A percentile compares a stretch with the other conserved stretches of the same genome.
Evolutionary conservation across 1,140 invertebrate genomes (phyloP).

Genomic region (Drosophila kanapiae): DNA sequence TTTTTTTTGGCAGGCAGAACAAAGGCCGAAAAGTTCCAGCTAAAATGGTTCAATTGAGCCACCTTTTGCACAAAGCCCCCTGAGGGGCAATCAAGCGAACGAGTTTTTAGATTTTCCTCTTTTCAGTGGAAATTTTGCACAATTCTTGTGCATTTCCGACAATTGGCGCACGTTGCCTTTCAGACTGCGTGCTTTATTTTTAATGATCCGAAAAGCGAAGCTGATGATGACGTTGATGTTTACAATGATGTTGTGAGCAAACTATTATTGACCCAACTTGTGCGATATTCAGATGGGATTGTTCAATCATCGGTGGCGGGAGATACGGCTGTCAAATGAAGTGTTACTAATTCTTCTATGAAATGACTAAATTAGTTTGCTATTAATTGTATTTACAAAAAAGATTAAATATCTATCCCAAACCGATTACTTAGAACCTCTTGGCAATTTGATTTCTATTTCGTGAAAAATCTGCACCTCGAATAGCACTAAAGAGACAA

Average conservation of each 20-base stretch:
- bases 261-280: slow-evolving; percentile 25
- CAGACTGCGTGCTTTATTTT: slow-evolving; percentile 52
- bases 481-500: slow-evolving; percentile 2
- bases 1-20: slow-evolving; percentile 20
- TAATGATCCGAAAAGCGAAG: slow-evolving; percentile 44
- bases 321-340: background rate
- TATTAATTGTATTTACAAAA: background rate
- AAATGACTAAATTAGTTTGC: background rate
- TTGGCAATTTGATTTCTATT: too few species aligned
- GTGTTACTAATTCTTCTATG: background rate
- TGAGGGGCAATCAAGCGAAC: slow-evolving; percentile 68
- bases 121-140: slow-evolving; percentile 52
- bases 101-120: slow-evolving; percentile 42
- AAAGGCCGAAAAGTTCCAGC: slow-evolving; percentile 13
- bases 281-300: background rate
- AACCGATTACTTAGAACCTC: background rate
- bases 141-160: slow-evolving; percentile 57
- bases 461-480: background rate
- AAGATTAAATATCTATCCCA: background rate
- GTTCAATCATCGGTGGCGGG: background rate
- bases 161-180: slow-evolving; percentile 73
- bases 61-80: slow-evolving; percentile 5
- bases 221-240: slow-evolving; percentile 34
- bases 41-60: slow-evolving; percentile 20
- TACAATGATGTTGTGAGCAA: slow-evolving; percentile 21